Conservation (phyloP, 2,113 vertebrate species). For the Piprites chloris region DNA sequence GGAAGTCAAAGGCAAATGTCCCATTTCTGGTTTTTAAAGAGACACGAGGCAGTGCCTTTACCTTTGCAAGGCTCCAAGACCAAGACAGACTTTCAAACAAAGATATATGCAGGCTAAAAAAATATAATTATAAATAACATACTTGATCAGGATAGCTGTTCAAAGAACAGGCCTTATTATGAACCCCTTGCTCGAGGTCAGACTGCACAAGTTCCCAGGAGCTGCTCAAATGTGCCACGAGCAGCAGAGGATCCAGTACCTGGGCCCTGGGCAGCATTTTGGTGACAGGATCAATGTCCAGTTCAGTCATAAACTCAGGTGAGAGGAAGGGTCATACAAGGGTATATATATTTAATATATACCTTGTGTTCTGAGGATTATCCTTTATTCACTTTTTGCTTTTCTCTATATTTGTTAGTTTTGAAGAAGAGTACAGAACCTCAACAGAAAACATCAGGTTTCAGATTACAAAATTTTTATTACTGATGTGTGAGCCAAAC, state of each 20-base stretch:
- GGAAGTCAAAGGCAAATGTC: background rate
- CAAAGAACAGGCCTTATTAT: background rate
- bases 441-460: background rate
- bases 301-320: background rate
- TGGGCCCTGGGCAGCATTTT: background rate
- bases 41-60: rapidly evolving
- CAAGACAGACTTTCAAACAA: background rate
- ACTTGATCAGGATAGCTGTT: background rate
- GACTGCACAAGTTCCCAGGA: background rate
- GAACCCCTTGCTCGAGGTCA: background rate
- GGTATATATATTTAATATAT: background rate
- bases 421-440: background rate
- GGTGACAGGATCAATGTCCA: background rate
- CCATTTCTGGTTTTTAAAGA: background rate
- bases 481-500: background rate
- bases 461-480: background rate
- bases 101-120: background rate
- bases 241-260: background rate
- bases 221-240: background rate
- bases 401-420: background rate
- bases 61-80: background rate
- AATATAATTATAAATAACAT: background rate
- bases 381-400: background rate
- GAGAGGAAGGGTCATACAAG: background rate
- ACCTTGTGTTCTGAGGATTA: background rate